phyloP scores from a whole-genome alignment of 2,797 vertebrate species.

The Margarornis squamiger region DNA sequence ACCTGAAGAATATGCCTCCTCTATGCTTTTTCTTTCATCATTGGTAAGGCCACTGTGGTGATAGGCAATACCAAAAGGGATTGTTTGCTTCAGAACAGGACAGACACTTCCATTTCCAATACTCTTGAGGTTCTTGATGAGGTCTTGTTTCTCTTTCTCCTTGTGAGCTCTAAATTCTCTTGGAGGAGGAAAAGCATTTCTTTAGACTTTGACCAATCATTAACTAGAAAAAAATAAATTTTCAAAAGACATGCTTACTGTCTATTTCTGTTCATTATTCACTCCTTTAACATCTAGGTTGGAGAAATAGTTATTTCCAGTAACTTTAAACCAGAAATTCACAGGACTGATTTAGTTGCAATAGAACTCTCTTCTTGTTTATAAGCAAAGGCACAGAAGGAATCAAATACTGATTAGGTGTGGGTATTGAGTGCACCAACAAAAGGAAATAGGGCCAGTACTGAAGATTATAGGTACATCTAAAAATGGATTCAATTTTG shows the following conservation, averaged over 20 bases:
- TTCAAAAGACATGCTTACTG: neutral
- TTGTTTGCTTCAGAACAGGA: constrained; percentile 82
- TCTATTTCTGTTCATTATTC: neutral
- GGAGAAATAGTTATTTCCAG: neutral
- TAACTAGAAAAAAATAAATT: neutral
- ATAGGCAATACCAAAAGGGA: constrained; percentile 91
- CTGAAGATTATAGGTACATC: neutral
- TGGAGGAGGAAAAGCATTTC: neutral
- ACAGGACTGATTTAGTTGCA: neutral
- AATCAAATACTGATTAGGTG: neutral
- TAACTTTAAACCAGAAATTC: neutral
- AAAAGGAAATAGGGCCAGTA: neutral
- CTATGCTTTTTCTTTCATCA: constrained; percentile 89
- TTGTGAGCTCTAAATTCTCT: constrained; percentile 83
- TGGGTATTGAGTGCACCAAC: neutral
- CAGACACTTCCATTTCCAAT: constrained; percentile 85
- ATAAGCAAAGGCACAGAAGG: neutral
- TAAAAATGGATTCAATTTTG: neutral
- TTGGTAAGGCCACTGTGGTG: constrained; percentile 93
- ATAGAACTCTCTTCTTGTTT: neutral
- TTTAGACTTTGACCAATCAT: neutral
- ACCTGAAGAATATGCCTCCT: constrained; percentile 89
- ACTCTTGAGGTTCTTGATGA: constrained; percentile 81
- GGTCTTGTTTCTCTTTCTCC: constrained; percentile 79
- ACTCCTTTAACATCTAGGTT: neutral